Conservation (phyloP, 2,113 vertebrate species). For the Podarcis raffonei region DNA sequence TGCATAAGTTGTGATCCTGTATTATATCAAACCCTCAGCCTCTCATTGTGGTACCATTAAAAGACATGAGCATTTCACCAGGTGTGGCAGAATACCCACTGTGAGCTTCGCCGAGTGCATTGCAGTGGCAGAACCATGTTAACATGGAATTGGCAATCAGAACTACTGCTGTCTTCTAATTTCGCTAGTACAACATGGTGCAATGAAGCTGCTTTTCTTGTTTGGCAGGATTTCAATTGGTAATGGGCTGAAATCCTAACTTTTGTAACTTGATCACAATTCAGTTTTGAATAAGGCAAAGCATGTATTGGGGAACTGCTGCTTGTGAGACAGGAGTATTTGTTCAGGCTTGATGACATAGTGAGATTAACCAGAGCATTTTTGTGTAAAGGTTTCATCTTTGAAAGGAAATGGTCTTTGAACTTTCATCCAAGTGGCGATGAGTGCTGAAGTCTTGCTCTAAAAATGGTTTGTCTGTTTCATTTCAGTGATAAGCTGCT, state of each 20-base stretch:
- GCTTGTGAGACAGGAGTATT: constrained; percentile 25
- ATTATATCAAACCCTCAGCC: accelerated
- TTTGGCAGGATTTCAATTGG: accelerated
- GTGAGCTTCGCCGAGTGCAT: neutral
- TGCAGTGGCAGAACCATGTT: neutral
- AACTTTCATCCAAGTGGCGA: neutral
- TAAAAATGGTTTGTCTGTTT: neutral
- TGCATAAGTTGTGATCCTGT: neutral
- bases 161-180: constrained; percentile 40
- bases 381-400: neutral
- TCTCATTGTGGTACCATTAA: neutral
- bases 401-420: neutral
- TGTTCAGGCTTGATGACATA: constrained; percentile 6
- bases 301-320: constrained; percentile 1
- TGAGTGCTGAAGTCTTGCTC: neutral
- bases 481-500: neutral
- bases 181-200: neutral
- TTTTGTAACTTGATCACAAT: neutral
- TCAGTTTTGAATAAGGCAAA: neutral
- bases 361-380: neutral
- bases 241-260: neutral
- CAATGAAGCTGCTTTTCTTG: neutral
- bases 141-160: neutral
- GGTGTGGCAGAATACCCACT: neutral
- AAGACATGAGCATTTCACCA: neutral